Evolutionary conservation across 2,888 invertebrate species (phyloP), one percentile per base, ranked within the genome.

Genomic region (Drosophila borealis): DNA sequence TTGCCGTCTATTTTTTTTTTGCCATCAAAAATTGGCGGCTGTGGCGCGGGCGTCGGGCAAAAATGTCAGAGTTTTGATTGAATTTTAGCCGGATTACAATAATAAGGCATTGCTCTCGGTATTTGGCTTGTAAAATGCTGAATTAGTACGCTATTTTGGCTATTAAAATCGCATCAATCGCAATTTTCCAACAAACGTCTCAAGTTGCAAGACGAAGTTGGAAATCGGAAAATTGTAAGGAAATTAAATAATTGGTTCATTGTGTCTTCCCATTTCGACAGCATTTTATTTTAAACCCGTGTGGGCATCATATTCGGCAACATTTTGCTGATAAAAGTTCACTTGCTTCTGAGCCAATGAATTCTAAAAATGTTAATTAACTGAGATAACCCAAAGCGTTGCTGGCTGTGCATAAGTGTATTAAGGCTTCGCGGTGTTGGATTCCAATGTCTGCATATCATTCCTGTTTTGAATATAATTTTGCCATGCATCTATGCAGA

Each of bases 11-110:
- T 73, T 73, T 65, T 64, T 64, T 34, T 29, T 42, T 33, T 10
- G 41, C 33, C 51, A 55, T 60, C 62, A 55, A 49, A 60, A 46
- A 65, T 75, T 62, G 72, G n/a, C 19, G 45, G 34, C 29, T 29
- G 29, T 37, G 8, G n/a, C 1, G 49, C 1, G 19, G n/a, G 10
- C 19, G 53, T 21, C 25, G 10, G 33, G 25, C 37, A 44, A 13
- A 46, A 50, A 45, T 57, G 54, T n/a, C 65, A 68, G 74, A 78
- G 63, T 65, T 86, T 82, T 73, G 67, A 88, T 83, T 80, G 78
- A 73, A 80, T 66, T 74, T 72, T 34, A 77, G 80, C 69, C 73
- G 66, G 74, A 74, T 88, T 83, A 88, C 69, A 73, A 78, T 79
- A 85, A 73, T 73, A 61, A 48, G 50, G 17, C 39, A 54, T 46